Evolutionary conservation across 2,113 vertebrate genomes (phyloP).

Genomic region (Lethenteron camtschaticum): DNA sequence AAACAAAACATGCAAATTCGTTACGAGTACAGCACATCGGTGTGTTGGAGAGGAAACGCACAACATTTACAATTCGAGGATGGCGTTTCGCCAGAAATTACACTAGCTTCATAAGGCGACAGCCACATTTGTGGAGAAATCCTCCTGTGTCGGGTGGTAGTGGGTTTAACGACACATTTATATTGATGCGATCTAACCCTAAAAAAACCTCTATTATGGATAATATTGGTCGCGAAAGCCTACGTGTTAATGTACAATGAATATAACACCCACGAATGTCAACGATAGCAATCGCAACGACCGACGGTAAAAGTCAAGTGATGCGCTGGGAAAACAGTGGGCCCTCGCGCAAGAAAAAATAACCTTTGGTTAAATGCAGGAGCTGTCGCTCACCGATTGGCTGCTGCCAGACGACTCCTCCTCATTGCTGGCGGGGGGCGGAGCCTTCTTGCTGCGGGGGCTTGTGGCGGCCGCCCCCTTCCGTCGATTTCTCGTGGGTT

Average conservation of each 20-base stretch:
- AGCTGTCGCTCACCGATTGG: constrained; percentile 39
- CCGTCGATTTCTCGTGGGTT: constrained; percentile 54
- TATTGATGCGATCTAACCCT: no score
- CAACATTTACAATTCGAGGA: no score
- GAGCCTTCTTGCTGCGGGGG: constrained; percentile 37
- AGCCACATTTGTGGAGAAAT: no score
- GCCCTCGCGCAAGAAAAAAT: neutral
- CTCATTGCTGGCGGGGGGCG: constrained; percentile 49
- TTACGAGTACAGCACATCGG: no score
- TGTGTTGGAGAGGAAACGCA: no score
- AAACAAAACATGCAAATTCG: no score
- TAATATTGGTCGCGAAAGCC: neutral
- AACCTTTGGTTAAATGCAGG: neutral
- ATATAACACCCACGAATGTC: neutral
- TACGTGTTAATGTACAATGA: neutral
- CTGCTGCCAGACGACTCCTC: constrained; percentile 68
- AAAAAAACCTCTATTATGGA: neutral
- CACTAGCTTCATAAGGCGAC: no score
- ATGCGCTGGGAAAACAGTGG: neutral
- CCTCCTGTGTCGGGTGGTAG: no score
- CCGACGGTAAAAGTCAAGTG: neutral
- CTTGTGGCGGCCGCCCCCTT: constrained; percentile 54
- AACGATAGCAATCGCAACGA: neutral
- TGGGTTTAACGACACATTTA: no score
- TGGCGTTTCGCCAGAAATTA: no score